Percentiles rank a stretch among this genome's conserved stretches.
These are phyloP conservation scores for Panorpa germanica DNA, from an alignment of 2,888 invertebrate genomes.

Conservation along the genomic window DNA sequence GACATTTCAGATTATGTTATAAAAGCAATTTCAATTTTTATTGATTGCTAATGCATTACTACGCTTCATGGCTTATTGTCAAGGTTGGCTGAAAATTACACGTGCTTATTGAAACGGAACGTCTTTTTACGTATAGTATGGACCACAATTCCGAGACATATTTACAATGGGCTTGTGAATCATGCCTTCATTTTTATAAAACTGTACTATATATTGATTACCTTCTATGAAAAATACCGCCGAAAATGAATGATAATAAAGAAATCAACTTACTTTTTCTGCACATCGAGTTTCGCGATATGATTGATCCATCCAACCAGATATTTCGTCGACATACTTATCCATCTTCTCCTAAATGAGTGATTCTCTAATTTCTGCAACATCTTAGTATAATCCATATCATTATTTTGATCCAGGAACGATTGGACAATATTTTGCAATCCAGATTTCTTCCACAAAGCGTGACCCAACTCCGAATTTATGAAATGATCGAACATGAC, in stretches of 20 bases:
- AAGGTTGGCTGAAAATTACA: too few relatives aligned
- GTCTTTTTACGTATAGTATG: too few relatives aligned
- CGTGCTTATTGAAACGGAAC: too few relatives aligned
- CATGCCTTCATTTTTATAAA: too few relatives aligned
- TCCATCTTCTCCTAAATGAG: slow-evolving; percentile 62
- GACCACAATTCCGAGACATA: too few relatives aligned
- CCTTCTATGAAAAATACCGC: slow-evolving; percentile 2
- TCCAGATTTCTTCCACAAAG: slow-evolving; percentile 54
- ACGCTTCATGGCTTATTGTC: too few relatives aligned
- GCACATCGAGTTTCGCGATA: slow-evolving; percentile 54
- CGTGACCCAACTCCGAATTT: slow-evolving; percentile 57
- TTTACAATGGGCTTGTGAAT: too few relatives aligned
- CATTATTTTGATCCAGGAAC: too few relatives aligned
- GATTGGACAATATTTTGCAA: slow-evolving; percentile 44
- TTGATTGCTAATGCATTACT: too few relatives aligned
- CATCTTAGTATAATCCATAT: slow-evolving; percentile 49
- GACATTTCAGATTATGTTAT: too few relatives aligned
- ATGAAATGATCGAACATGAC: slow-evolving; percentile 62
- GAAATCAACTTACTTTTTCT: slow-evolving; percentile 36
- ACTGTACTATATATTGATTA: too few relatives aligned
- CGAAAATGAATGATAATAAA: slow-evolving; percentile 9
- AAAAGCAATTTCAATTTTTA: too few relatives aligned
- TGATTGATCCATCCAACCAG: slow-evolving; percentile 56
- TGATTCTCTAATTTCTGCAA: slow-evolving; percentile 65
- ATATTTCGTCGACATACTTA: slow-evolving; percentile 52